These are phyloP conservation scores for Actinia tenebrosa DNA, from an alignment of 64 coral and sea anemone species.

Conservation along the genomic window DNA sequence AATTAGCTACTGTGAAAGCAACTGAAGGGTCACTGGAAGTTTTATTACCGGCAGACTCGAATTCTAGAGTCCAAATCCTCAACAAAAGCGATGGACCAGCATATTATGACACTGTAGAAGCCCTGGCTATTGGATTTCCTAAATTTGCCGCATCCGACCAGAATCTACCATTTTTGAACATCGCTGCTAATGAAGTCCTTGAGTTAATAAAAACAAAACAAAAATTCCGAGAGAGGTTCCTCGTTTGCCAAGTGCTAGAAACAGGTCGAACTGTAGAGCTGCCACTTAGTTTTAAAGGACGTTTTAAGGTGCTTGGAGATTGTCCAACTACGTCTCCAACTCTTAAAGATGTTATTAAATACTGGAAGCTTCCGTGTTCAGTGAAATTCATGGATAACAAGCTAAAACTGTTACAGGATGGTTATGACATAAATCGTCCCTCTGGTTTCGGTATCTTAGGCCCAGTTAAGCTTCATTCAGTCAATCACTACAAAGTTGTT, in stretches of 20 bases:
- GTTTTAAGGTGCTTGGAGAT: not conserved
- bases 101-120: not conserved
- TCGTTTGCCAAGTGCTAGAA: not conserved
- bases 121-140: not conserved
- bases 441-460: not conserved
- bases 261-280: not conserved
- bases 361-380: not conserved
- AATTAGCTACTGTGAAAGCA: not conserved
- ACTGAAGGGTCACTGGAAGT: not conserved
- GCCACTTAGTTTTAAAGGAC: not conserved
- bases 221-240: not conserved
- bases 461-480: not conserved
- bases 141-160: not conserved
- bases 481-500: constrained; percentile 3
- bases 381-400: not conserved
- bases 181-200: not conserved
- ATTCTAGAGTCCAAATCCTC: not conserved
- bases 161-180: not conserved
- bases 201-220: not conserved
- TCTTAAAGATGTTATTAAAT: not conserved
- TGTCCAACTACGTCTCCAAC: not conserved
- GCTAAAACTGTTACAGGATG: not conserved
- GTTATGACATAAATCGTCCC: not conserved
- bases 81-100: not conserved
- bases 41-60: not conserved